Evolutionary conservation across 2,113 vertebrate genomes (phyloP).

Genomic region (Panurus biarmicus): DNA sequence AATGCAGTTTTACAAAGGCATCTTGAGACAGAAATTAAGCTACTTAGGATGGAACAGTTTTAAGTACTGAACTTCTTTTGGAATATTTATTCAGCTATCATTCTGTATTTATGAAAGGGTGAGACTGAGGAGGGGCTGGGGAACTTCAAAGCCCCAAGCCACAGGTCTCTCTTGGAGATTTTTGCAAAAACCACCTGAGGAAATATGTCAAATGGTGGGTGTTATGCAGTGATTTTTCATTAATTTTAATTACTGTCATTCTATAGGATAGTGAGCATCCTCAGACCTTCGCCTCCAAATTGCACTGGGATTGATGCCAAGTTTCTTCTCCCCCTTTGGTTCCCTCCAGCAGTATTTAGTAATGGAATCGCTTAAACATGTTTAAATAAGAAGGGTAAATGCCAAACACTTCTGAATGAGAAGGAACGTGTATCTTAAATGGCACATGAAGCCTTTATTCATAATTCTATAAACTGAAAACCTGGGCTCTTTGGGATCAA

Average conservation of each 20-base stretch:
- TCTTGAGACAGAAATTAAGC: neutral
- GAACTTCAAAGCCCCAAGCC: constrained; percentile 42
- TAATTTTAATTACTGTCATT: constrained; percentile 70
- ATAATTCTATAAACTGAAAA: constrained; percentile 1
- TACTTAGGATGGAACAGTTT: neutral
- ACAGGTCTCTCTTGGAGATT: neutral
- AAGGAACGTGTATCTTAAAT: constrained; percentile 16
- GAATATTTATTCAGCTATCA: neutral
- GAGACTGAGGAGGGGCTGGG: constrained; percentile 4
- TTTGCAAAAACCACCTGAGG: constrained; percentile 38
- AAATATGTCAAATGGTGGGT: constrained; percentile 49
- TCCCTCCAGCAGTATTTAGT: constrained; percentile 63
- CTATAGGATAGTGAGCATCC: constrained; percentile 60
- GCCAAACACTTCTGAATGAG: constrained; percentile 53
- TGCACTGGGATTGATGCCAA: constrained; percentile 59
- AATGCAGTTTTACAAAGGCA: neutral
- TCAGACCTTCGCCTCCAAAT: constrained; percentile 52
- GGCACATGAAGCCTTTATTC: constrained; percentile 16
- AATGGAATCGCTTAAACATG: constrained; percentile 60
- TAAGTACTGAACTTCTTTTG: neutral
- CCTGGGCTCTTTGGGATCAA: neutral
- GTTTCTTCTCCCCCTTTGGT: constrained; percentile 33
- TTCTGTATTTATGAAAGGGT: neutral
- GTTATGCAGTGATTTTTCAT: constrained; percentile 61
- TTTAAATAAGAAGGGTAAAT: constrained; percentile 58